Percentiles rank a stretch among this genome's conserved stretches.
Conservation (phyloP, 2,797 vertebrate genomes). For the Anniella stebbinsi region DNA sequence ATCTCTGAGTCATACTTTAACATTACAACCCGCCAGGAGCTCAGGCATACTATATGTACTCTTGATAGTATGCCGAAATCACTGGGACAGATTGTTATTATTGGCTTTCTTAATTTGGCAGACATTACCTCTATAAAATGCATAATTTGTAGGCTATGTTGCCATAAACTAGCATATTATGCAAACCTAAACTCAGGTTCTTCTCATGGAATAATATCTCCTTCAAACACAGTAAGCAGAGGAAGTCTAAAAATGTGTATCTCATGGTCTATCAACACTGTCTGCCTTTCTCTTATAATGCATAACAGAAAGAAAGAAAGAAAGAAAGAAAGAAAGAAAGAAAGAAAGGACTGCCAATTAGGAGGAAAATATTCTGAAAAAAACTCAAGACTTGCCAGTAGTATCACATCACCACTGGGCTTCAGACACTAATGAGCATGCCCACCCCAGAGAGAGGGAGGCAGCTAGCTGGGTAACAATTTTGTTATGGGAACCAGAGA, state of each 20-base stretch:
- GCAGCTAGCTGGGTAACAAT: background rate
- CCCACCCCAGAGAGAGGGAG: background rate
- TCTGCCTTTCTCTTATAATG: background rate
- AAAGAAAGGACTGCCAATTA: background rate
- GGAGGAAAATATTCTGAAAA: constrained; percentile 8
- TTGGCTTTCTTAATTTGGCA: background rate
- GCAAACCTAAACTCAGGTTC: background rate
- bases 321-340: background rate
- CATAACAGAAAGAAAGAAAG: background rate
- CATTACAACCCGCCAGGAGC: background rate
- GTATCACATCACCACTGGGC: background rate
- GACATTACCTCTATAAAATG: background rate
- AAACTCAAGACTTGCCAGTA: background rate
- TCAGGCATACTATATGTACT: background rate
- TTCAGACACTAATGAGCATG: background rate
- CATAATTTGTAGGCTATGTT: background rate
- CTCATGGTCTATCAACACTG: background rate
- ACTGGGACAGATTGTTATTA: background rate
- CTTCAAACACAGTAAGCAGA: background rate
- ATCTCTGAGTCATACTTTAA: background rate
- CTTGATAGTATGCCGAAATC: background rate
- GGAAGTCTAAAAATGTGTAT: background rate
- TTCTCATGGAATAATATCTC: background rate
- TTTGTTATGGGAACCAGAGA: constrained; percentile 3
- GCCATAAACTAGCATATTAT: background rate